phyloP scores from a whole-genome alignment of 2,888 invertebrate species.

The Callyntrura sp. region DNA sequence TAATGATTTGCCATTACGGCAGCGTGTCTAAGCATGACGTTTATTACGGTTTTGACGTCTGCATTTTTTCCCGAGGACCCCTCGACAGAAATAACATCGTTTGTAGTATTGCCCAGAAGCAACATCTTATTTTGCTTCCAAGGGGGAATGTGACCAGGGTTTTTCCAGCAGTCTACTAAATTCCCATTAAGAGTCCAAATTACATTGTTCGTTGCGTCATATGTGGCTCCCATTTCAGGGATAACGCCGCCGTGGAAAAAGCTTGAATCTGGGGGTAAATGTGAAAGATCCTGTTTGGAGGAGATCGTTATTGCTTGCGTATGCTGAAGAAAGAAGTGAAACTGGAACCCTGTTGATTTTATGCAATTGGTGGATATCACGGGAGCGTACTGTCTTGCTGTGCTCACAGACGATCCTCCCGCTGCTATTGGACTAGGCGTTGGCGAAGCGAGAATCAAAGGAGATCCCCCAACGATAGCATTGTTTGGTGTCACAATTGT shows the following conservation, averaged over 20 bases:
- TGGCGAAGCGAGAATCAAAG: not conserved
- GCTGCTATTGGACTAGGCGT: not conserved
- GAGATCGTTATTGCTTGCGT: no score
- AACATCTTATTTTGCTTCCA: slow-evolving; percentile 69
- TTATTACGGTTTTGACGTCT: slow-evolving; percentile 44
- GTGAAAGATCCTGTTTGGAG: slow-evolving; percentile 55
- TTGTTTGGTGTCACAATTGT: slow-evolving; percentile 53
- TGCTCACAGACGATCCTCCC: not conserved
- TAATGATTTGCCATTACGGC: slow-evolving; percentile 59
- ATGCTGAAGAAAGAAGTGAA: slow-evolving; percentile 19
- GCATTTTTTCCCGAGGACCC: not conserved
- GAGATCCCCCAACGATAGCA: not conserved
- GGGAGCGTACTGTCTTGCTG: slow-evolving; percentile 47
- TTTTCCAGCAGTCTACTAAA: slow-evolving; percentile 85
- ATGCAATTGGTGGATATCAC: slow-evolving; percentile 30
- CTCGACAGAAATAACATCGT: slow-evolving; percentile 33
- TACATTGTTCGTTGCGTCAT: slow-evolving; percentile 85
- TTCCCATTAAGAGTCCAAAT: slow-evolving; percentile 85
- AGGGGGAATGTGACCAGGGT: slow-evolving; percentile 84
- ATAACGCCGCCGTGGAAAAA: slow-evolving; percentile 71
- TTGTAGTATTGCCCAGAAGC: slow-evolving; percentile 14
- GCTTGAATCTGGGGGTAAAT: slow-evolving; percentile 38
- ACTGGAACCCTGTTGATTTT: slow-evolving; percentile 26
- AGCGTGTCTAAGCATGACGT: slow-evolving; percentile 54
- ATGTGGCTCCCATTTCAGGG: slow-evolving; percentile 84